Percentiles rank a stretch among this genome's conserved stretches.
Conservation (phyloP, 1,140 invertebrate genomes). For the Heliconius hermathena region DNA sequence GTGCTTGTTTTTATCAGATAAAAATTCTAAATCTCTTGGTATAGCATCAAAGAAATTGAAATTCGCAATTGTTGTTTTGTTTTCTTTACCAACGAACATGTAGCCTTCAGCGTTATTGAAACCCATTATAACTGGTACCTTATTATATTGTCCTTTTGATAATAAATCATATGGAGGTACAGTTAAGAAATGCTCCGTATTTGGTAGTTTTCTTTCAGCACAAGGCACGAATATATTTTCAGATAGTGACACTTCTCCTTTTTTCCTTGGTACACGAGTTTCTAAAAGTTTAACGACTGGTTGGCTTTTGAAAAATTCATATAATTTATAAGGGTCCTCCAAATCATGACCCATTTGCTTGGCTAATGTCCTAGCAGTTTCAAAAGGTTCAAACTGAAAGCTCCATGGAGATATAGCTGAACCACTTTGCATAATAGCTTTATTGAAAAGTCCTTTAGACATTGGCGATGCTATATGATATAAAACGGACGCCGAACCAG, state of each 20-base stretch:
- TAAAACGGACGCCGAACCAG: slow-evolving; percentile 68
- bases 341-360: slow-evolving; percentile 54
- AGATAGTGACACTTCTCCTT: slow-evolving; percentile 58
- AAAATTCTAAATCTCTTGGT: slow-evolving; percentile 59
- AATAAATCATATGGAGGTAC: slow-evolving; percentile 62
- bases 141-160: slow-evolving; percentile 47
- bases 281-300: slow-evolving; percentile 51
- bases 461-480: slow-evolving; percentile 69
- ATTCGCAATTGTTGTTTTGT: slow-evolving; percentile 57
- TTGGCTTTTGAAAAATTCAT: slow-evolving; percentile 53
- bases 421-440: slow-evolving; percentile 85
- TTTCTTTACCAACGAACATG: slow-evolving; percentile 69
- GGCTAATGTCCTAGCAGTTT: slow-evolving; percentile 54
- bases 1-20: slow-evolving; percentile 49
- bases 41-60: slow-evolving; percentile 55
- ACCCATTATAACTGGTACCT: slow-evolving; percentile 64
- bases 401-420: slow-evolving; percentile 62
- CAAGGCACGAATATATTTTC: slow-evolving; percentile 71
- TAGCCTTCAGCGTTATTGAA: slow-evolving; percentile 67
- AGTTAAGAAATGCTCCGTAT: slow-evolving; percentile 51
- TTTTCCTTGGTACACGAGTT: slow-evolving; percentile 53
- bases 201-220: slow-evolving; percentile 51
- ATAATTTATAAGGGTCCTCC: slow-evolving; percentile 61
- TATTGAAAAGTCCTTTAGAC: slow-evolving; percentile 64
- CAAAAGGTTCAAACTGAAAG: slow-evolving; percentile 59